Evolutionary conservation across 2,888 invertebrate genomes (phyloP), one percentile per base, ranked within the genome.

Genomic region (Sussaba pulchella): DNA sequence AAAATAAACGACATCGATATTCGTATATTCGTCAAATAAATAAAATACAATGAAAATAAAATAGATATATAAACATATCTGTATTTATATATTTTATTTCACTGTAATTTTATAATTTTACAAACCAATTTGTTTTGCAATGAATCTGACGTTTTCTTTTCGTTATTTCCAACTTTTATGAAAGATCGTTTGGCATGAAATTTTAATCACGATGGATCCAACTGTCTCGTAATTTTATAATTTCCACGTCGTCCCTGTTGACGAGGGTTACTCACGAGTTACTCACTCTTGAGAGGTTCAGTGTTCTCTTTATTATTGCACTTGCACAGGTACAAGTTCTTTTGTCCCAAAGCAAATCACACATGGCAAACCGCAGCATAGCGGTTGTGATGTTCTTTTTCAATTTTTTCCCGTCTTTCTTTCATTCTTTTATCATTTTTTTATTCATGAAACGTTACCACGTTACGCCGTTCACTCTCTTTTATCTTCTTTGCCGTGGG

Each of bases 401-500:
- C 12, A 10, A 4, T 21, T 57, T 74, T 19, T 41, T 14, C 57
- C 4, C 10, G 10, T 19, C 61, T 31, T 70, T 70, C 26, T 19
- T 61, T 69, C 26, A 41, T 61, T 41, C 36, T 59, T 59, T 39
- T 14, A n/a, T n/a, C n/a, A n/a, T n/a, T 39, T 59, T 17, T 43
- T 43, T 43, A 8, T 10, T n/a, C 43, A 10, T 43, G 43, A 3
- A 17, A 57, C 57, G 5, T 17, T 14, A 36, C 57, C 63, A 50
- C 66, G 71, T 10, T 57, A 57, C 52, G 52, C 45, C 54, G 45
- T 47, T 54, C 66, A 24, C 26, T 26, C 75, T 76, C 67, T 67
- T 76, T 80, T 76, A 76, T 69, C 63, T 81, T 72, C 54, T 71
- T 71, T 66, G 19, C 69, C 72, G 57, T 2, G n/a, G 47, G 26